These are phyloP conservation scores for Malaclemys terrapin DNA, from an alignment of 2,113 vertebrate species.

Conservation along the genomic window DNA sequence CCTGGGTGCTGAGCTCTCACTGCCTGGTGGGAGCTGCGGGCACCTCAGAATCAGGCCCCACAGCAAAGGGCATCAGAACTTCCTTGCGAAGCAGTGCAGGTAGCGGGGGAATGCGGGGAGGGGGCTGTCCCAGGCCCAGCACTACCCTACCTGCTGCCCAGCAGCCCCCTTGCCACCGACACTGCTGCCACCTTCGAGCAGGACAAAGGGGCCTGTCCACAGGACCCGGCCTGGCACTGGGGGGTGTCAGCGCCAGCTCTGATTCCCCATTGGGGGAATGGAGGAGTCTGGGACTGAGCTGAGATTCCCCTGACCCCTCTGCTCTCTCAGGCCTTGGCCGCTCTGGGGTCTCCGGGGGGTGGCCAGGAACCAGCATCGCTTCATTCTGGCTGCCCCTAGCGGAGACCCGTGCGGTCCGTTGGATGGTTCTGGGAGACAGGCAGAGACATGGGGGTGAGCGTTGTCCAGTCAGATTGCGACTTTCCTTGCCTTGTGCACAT, in stretches of 20 bases:
- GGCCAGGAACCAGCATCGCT: background rate
- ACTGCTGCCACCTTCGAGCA: background rate
- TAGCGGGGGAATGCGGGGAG: no score
- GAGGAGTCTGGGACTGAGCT: background rate
- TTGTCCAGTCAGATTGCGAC: no score
- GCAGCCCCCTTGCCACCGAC: no score
- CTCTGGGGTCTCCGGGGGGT: no score
- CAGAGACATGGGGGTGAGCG: no score
- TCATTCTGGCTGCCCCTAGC: background rate
- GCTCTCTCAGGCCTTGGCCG: background rate
- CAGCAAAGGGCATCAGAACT: background rate
- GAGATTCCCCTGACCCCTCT: no score
- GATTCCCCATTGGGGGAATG: background rate
- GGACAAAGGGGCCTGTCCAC: background rate
- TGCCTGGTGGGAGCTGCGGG: background rate
- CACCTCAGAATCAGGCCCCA: background rate
- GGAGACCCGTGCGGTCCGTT: background rate
- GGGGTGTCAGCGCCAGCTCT: background rate
- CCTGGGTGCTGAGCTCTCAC: background rate
- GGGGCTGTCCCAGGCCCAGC: no score
- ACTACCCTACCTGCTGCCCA: no score
- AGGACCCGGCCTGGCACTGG: no score
- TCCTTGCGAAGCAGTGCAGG: background rate
- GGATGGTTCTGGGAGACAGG: no score
- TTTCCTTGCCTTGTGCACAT: background rate